Base-by-base conservation (phyloP, 1,140 invertebrate species). In the Probaryconus sp. region DNA sequence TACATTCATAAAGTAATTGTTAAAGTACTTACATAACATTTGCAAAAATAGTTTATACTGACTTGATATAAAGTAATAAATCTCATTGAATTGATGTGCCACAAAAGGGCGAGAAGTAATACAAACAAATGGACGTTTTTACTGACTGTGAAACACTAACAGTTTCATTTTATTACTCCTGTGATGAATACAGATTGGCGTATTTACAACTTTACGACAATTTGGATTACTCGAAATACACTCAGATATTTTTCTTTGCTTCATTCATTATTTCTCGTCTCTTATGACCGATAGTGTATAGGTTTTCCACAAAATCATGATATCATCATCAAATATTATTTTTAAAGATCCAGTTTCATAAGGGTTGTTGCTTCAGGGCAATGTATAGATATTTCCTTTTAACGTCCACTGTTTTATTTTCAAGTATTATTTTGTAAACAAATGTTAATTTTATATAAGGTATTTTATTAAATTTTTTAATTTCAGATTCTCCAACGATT, bases 401-500 rank as follows among this genome's bases (percentile, higher is more conserved):
- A 31, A 31, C 2, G 30, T 7, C n/a, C 7, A 24, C 21, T 4
- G n/a, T 31, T 31, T 31, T 31, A 31, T 31, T 31, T 7, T 31
- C 21, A 24, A n/a, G n/a, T 24, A 24, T 24, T 24, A 4, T 24
- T 24, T 7, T 24, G 3, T 4, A 24, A 4, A 24, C 7, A 7
- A 31, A 7, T 31, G n/a, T 10, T 20, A 21, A 18, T 3, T 42
- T 17, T 9, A 20, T n/a, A n/a, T 10, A 14, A 4, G 11, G 10
- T 38, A 13, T 13, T 37, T 10, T 53, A 64, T 5, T 40, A 43
- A 5, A 69, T 24, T 48, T 20, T 65, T 79, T 33, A 26, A 73
- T 56, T 63, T 65, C 43, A 38, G 53, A 65, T 37, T 18, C 67
- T 5, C 55, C 53, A 47, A 48, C 61, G 5, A 11, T 61, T 21